Evolutionary conservation across 2,888 invertebrate genomes (phyloP).

Genomic region (Epirrhoe tristata): DNA sequence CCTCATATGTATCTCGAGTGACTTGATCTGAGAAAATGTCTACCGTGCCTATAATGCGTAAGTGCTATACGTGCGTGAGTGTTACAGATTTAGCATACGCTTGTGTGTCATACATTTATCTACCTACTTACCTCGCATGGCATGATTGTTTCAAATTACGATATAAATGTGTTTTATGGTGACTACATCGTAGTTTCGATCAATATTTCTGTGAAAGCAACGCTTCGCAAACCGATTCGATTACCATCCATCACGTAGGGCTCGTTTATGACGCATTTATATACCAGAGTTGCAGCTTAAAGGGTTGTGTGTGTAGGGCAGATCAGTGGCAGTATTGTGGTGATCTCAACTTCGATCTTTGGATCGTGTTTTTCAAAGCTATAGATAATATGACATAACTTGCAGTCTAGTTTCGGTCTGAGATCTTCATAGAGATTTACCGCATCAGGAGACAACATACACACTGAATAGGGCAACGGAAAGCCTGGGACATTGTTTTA

Average conservation of each 20-base stretch:
- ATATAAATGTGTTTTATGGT: neutral
- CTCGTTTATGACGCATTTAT: slow-evolving; percentile 15
- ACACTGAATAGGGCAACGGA: no score
- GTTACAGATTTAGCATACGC: no score
- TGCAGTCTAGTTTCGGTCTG: no score
- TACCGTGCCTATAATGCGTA: no score
- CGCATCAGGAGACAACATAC: no score
- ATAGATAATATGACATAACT: neutral
- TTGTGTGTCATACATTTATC: no score
- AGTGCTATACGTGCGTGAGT: no score
- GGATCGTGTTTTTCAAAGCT: neutral
- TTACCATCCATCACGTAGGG: slow-evolving; percentile 30
- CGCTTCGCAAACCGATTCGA: slow-evolving; percentile 21
- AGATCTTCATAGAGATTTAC: no score
- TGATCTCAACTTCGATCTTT: neutral
- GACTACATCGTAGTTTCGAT: neutral
- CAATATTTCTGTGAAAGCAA: slow-evolving; percentile 22
- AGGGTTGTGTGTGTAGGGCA: neutral
- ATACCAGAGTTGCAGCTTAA: slow-evolving; percentile 7
- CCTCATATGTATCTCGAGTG: no score
- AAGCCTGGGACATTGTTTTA: no score
- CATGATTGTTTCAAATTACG: slow-evolving; percentile 6
- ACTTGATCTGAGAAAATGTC: no score
- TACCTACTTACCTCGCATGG: neutral
- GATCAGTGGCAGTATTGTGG: neutral